Base-by-base conservation (phyloP, 2,888 invertebrate species). In the Diogma glabrata region DNA sequence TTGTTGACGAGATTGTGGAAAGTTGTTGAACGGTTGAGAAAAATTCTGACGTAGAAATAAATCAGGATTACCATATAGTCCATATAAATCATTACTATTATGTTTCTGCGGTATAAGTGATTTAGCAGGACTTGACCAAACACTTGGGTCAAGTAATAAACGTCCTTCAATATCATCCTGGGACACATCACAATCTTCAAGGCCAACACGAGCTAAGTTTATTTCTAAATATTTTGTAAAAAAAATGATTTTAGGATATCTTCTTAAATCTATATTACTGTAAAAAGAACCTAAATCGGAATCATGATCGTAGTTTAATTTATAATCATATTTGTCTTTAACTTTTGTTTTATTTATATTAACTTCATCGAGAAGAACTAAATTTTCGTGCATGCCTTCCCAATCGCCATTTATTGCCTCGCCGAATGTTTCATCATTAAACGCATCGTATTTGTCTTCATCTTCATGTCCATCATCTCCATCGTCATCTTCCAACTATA, bases 401-500 rank as follows among this genome's bases (percentile, higher is more conserved):
- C 84, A 84, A 62, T 84, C 84, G 14, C 78, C 80, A 54, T 79
- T 74, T 63, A 81, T 82, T 57, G 81, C 83, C 49, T 81, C 81
- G 22, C 92, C 92, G 67, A 93, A 93, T 0, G 93, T 93, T 70
- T 92, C 92, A 70, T 92, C 87, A 61, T 93, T 93, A 56, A 91
- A 77, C 1, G 90, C 90, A 73, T 93, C 91, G 69, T 90, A 91
- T 63, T 89, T 89, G 56, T 88, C 89, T 61, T 86, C 87, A 4
- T 81, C 79, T 61, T 81, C 81, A 58, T 83, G 81, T 49, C 67
- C 67, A 52, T 79, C 78, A 64, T 78, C 76, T 49, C 65, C 64
- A 48, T 61, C 62, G 49, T 61, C 66, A 60, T 67, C 65, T 47
- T 67, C 68, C 61, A 66, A 56, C 58, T 60, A 26, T 17, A 40